Conservation (phyloP, 2,888 invertebrate species). For the Ophioninae sp. region DNA sequence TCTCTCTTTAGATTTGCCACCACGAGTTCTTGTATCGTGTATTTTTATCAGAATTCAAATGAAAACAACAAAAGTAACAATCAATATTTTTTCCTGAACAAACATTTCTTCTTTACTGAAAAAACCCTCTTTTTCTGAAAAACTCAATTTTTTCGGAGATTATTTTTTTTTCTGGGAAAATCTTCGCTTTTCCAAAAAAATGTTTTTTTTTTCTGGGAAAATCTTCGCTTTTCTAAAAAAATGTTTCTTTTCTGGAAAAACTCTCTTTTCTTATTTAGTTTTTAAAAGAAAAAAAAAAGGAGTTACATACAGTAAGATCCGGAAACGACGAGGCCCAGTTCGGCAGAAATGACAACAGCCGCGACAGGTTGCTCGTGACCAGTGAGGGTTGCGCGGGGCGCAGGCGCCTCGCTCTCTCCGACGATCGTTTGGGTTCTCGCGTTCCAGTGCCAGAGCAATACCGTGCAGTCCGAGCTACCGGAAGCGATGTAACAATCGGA, state of each 20-base stretch:
- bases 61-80: too few species aligned
- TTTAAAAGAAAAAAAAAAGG: slow-evolving; percentile 9
- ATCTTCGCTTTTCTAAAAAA: too few species aligned
- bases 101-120: too few species aligned
- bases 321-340: slow-evolving; percentile 97
- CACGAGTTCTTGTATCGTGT: too few species aligned
- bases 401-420: slow-evolving; percentile 97
- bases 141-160: too few species aligned
- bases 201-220: background rate
- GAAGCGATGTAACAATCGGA: slow-evolving; percentile 99
- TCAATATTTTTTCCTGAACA: too few species aligned
- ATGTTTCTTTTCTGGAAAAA: background rate
- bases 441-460: slow-evolving; percentile 99
- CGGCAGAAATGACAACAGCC: slow-evolving; percentile 97
- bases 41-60: too few species aligned
- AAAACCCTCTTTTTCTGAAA: too few species aligned
- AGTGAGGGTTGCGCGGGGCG: slow-evolving; percentile 97
- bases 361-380: slow-evolving; percentile 98
- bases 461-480: slow-evolving; percentile 98
- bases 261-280: slow-evolving; percentile 5
- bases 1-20: too few species aligned
- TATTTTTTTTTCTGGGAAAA: too few species aligned
- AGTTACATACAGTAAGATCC: slow-evolving; percentile 88
- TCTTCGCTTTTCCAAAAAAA: too few species aligned
- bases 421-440: slow-evolving; percentile 98